phyloP scores from a whole-genome alignment of 2,888 invertebrate species.

The Ophioninae sp. region DNA sequence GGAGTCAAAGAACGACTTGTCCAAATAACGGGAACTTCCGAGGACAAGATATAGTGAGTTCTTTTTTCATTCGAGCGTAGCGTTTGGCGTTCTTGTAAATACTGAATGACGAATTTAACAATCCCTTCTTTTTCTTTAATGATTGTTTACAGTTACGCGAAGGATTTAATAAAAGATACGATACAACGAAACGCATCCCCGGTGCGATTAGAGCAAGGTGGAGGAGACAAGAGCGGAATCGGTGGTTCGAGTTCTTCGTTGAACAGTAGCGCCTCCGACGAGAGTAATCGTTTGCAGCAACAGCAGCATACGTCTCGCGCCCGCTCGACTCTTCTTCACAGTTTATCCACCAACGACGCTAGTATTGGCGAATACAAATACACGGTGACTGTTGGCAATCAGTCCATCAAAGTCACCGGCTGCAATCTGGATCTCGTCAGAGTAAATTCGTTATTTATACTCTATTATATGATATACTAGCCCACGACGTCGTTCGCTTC shows the following conservation, averaged over 20 bases:
- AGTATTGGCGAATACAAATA: conserved; percentile 94
- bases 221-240: conserved; percentile 82
- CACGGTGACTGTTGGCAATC: conserved; percentile 91
- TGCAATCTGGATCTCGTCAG: conserved; percentile 92
- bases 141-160: conserved; percentile 87
- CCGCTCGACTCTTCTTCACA: conserved; percentile 87
- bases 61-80: conserved; percentile 3
- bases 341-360: conserved; percentile 92
- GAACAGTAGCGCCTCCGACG: conserved; percentile 88
- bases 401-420: conserved; percentile 92
- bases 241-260: conserved; percentile 90
- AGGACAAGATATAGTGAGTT: conserved; percentile 95
- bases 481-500: too few species aligned
- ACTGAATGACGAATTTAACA: not conserved
- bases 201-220: conserved; percentile 86
- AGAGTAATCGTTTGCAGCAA: conserved; percentile 81
- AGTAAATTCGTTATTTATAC: conserved; percentile 82
- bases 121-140: not conserved
- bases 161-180: conserved; percentile 96
- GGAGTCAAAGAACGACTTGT: conserved; percentile 97
- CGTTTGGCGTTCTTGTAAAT: not conserved
- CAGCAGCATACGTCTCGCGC: conserved; percentile 82
- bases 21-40: conserved; percentile 96
- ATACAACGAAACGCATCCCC: conserved; percentile 97
- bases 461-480: not conserved